These are phyloP conservation scores for Pelecanus crispus DNA, from an alignment of 2,113 vertebrate genomes.

Conservation along the genomic window DNA sequence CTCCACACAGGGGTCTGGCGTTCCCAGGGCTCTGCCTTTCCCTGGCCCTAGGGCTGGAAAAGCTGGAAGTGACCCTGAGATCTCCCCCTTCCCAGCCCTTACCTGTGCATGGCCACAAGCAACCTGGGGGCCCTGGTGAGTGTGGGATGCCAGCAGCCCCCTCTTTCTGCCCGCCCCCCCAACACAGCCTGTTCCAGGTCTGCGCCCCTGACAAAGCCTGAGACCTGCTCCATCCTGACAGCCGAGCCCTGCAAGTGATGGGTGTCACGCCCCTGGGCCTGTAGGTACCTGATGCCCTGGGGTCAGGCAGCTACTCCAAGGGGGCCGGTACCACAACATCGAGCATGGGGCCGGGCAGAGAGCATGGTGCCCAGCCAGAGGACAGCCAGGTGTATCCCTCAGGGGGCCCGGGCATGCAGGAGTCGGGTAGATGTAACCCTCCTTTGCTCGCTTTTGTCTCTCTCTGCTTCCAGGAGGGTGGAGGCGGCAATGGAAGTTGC, in stretches of 20 bases:
- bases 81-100: not conserved
- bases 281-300: conserved; percentile 43
- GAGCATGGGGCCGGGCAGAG: not conserved
- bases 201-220: conserved; percentile 55
- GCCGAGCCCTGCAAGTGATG: conserved; percentile 61
- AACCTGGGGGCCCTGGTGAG: fast-evolving
- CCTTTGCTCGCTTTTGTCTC: fast-evolving
- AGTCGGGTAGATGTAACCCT: not conserved
- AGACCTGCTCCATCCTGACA: conserved; percentile 70
- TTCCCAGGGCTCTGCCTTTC: not conserved
- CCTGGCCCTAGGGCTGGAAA: not conserved
- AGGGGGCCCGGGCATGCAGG: not conserved
- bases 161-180: not conserved
- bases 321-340: not conserved
- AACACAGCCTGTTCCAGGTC: conserved; percentile 61
- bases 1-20: fast-evolving
- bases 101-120: not conserved
- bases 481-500: not conserved
- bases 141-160: not conserved
- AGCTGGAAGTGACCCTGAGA: not conserved
- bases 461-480: conserved; percentile 21
- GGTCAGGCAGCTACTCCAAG: not conserved
- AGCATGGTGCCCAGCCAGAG: not conserved
- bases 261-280: conserved; percentile 73
- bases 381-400: not conserved